Percentiles rank a stretch among this genome's conserved stretches.
These are phyloP conservation scores for Harmothoe impar DNA, from an alignment of 2,888 invertebrate species.

Conservation along the genomic window DNA sequence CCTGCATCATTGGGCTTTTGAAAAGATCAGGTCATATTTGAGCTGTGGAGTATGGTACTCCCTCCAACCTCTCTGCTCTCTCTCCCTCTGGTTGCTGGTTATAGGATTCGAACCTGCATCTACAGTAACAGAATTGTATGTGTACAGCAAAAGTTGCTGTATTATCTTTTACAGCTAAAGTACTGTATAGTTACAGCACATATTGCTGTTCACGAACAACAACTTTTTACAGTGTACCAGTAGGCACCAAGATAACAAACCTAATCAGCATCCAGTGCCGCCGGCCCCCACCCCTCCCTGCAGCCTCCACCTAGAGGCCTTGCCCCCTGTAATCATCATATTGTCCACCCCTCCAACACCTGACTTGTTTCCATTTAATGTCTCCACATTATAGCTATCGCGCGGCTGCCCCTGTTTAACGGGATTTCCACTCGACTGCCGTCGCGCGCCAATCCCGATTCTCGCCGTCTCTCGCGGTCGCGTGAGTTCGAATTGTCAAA, in stretches of 20 bases:
- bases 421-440: slow-evolving; percentile 32
- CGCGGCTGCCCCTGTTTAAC: slow-evolving; percentile 37
- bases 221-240: too few species aligned
- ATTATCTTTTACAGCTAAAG: too few species aligned
- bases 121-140: too few species aligned
- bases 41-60: too few species aligned
- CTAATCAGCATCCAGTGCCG: slow-evolving; percentile 19
- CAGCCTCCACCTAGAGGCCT: neutral
- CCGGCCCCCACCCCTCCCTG: neutral
- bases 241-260: neutral
- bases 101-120: too few species aligned
- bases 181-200: too few species aligned
- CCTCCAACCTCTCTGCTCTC: too few species aligned
- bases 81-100: too few species aligned
- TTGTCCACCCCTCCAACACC: neutral
- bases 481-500: slow-evolving; percentile 37
- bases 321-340: neutral
- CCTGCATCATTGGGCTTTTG: too few species aligned
- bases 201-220: too few species aligned
- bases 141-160: too few species aligned
- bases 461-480: neutral
- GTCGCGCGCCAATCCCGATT: neutral
- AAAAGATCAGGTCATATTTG: too few species aligned
- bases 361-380: slow-evolving; percentile 46
- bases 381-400: slow-evolving; percentile 10